These are phyloP conservation scores for Oopsacas minuta DNA, from an alignment of 37 sponge, comb jelly and placozoan species.

Conservation along the genomic window DNA sequence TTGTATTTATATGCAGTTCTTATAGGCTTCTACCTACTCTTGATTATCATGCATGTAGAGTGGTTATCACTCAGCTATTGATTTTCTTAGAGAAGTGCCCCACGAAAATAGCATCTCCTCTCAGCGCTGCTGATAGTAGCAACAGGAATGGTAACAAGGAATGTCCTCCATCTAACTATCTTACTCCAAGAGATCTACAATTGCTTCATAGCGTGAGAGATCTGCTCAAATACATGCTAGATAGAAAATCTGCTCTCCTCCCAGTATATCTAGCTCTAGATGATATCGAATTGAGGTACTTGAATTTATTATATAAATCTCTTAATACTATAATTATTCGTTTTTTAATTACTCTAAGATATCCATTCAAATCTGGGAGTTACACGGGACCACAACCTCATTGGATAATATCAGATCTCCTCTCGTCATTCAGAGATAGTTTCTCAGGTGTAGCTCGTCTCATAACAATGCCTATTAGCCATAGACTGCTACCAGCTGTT, in stretches of 20 bases:
- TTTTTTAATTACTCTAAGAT: background rate
- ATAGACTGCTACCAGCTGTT: background rate
- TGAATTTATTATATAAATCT: background rate
- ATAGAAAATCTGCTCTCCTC: slow-evolving; percentile 50
- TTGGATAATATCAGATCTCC: background rate
- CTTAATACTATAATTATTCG: background rate
- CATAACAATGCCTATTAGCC: background rate
- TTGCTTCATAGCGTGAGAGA: slow-evolving; percentile 22
- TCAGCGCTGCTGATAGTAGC: background rate
- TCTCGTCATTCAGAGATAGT: background rate
- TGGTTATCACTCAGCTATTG: background rate
- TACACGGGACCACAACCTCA: background rate
- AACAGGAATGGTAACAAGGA: background rate
- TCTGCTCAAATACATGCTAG: slow-evolving; percentile 53
- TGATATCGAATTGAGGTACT: slow-evolving; percentile 24
- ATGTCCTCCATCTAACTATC: background rate
- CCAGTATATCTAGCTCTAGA: slow-evolving; percentile 67
- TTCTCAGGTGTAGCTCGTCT: background rate
- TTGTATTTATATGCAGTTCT: background rate
- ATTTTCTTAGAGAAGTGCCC: slow-evolving; percentile 14
- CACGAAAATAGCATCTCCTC: background rate
- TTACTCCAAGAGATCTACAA: background rate
- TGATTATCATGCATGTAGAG: slow-evolving; percentile 2
- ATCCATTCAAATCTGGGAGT: background rate
- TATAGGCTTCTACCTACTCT: background rate